These are phyloP conservation scores for Hephaestus fuliginosus DNA, from an alignment of 2,797 vertebrate species.

Conservation along the genomic window DNA sequence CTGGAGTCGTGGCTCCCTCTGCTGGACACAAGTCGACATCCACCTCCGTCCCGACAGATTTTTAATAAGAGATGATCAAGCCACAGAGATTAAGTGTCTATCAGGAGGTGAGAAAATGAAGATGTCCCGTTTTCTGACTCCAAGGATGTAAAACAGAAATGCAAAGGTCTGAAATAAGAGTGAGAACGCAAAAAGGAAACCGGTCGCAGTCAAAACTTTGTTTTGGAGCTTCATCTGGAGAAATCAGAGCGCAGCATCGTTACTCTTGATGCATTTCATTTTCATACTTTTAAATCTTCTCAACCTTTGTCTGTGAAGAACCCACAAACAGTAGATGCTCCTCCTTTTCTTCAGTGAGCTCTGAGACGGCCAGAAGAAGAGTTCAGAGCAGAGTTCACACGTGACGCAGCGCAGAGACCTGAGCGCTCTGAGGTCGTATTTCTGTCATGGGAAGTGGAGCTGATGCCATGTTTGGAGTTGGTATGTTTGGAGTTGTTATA, in stretches of 20 bases:
- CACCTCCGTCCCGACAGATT: neutral
- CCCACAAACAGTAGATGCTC: neutral
- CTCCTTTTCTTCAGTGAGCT: neutral
- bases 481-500: too few species aligned
- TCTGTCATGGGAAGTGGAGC: neutral
- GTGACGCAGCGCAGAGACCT: constrained; percentile 18
- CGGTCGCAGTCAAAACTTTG: neutral
- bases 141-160: too few species aligned
- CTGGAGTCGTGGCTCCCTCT: constrained; percentile 61
- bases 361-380: neutral
- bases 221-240: too few species aligned
- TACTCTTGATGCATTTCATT: neutral
- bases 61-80: neutral
- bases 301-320: neutral
- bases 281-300: too few species aligned
- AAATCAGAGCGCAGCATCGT: too few species aligned
- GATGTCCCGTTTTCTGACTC: too few species aligned
- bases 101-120: too few species aligned
- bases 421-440: neutral
- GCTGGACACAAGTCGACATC: constrained; percentile 7
- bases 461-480: neutral
- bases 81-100: too few species aligned
- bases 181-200: neutral
- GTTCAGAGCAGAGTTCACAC: neutral
- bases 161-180: neutral